Evolutionary conservation across 2,797 vertebrate genomes (phyloP).

Genomic region (Caiman crocodilus): DNA sequence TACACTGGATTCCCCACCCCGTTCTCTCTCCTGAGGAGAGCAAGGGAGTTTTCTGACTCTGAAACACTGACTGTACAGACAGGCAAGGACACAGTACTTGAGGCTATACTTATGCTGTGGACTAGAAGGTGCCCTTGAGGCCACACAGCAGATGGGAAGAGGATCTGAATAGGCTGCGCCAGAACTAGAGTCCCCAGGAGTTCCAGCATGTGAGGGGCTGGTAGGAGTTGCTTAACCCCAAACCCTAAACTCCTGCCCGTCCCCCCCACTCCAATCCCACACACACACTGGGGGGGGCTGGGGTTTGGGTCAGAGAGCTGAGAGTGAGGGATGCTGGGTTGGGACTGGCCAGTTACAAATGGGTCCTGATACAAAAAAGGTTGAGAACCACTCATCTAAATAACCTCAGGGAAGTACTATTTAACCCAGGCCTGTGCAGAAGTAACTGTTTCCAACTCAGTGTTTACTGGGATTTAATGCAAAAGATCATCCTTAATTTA

Average conservation of each 20-base stretch:
- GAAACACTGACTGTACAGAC: not conserved
- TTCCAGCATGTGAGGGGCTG: too few species aligned
- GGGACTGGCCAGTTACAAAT: accelerated
- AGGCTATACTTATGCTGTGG: not conserved
- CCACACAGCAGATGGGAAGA: not conserved
- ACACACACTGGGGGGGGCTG: too few species aligned
- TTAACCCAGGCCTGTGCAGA: accelerated
- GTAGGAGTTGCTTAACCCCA: too few species aligned
- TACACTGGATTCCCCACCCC: not conserved
- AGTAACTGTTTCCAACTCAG: not conserved
- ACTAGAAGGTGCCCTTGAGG: not conserved
- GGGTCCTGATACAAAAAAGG: not conserved
- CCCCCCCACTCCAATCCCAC: too few species aligned
- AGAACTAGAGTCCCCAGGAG: not conserved
- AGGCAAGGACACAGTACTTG: not conserved
- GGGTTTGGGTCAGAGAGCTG: accelerated
- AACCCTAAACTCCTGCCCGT: not conserved
- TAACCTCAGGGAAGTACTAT: not conserved
- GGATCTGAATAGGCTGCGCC: not conserved
- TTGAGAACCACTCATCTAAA: not conserved
- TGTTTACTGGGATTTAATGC: not conserved
- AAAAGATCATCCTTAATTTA: not conserved
- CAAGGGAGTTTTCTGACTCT: not conserved
- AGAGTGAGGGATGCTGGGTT: not conserved
- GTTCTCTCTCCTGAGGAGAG: not conserved